phyloP scores from a whole-genome alignment of 2,888 invertebrate genomes.

The Caenorhabditis angaria region DNA sequence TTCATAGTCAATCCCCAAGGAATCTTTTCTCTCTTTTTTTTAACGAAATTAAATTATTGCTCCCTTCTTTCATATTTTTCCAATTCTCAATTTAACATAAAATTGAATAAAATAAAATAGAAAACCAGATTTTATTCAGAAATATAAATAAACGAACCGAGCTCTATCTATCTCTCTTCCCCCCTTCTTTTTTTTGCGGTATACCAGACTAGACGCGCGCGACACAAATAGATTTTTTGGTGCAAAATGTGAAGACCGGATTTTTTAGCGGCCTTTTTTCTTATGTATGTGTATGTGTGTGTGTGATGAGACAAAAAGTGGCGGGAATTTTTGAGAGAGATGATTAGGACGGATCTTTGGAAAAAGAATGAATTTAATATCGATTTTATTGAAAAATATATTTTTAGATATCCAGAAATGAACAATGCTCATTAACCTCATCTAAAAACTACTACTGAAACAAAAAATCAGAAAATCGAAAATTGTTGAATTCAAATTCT shows the following conservation, averaged over 20 bases:
- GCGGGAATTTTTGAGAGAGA: not conserved
- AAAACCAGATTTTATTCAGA: conserved; percentile 1
- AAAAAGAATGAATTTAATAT: not conserved
- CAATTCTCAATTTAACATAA: not conserved
- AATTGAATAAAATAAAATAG: not conserved
- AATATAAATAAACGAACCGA: conserved; percentile 2
- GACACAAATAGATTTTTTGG: conserved; percentile 3
- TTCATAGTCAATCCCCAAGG: no score
- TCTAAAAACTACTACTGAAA: no score
- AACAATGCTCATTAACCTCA: no score
- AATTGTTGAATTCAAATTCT: no score
- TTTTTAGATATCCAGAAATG: no score
- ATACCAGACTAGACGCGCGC: not conserved
- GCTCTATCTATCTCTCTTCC: not conserved
- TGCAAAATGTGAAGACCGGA: conserved; percentile 8
- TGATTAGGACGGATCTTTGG: not conserved
- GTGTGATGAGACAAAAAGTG: not conserved
- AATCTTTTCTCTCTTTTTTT: not conserved
- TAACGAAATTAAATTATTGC: not conserved
- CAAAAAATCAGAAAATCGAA: no score
- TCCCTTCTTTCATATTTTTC: not conserved
- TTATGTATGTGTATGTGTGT: not conserved
- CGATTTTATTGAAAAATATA: no score
- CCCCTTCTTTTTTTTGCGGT: not conserved
- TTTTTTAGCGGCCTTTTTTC: not conserved